Evolutionary conservation across 2,113 vertebrate species (phyloP), one percentile per base, ranked within the genome.

Genomic region (Hippopotamus amphibius): DNA sequence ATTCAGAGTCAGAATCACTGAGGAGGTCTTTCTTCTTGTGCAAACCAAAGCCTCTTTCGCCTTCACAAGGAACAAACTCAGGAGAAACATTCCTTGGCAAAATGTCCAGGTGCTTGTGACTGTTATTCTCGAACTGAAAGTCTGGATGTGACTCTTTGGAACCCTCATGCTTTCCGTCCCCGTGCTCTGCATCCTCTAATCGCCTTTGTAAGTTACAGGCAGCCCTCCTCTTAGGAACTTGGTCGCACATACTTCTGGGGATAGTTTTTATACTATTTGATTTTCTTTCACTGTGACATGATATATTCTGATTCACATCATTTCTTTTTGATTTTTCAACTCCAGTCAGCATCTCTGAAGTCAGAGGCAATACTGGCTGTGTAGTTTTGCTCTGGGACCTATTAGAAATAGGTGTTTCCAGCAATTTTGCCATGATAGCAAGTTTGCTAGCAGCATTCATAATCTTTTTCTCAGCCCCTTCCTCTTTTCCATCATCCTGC

Each of bases 401-500:
- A 85, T 98, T 99, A 87, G 98, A 95, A 85, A 98, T 87, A 4
- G 99, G 99, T 0, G 99, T 99, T 97, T 99, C 99, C 10, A 99
- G 97, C 30, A 99, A 99, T 98, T 99, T 99, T 65, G 99, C 99
- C 99, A 99, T 99, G 19, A 99, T 99, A 43, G 99, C 99, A 90
- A 99, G 99, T 96, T 99, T 99, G 98, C 99, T 99, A 80, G 99
- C 99, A 97, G 99, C 99, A 86, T 98, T 99, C 97, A 99, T 99
- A 96, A 99, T 99, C 98, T 99, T 99, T 97, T 99, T 99, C 93
- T 99, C 99, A 94, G 99, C 99, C 69, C 99, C 99, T 65, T 99
- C 98, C 0, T 98, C 98, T 80, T 98, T 99, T 50, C 99, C 99
- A 94, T 99, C 98, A 12, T 99, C 99, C 97, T 99, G 98, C 95